Base-by-base conservation (phyloP, 2,888 invertebrate species). In the Cylindroiulus punctatus region DNA sequence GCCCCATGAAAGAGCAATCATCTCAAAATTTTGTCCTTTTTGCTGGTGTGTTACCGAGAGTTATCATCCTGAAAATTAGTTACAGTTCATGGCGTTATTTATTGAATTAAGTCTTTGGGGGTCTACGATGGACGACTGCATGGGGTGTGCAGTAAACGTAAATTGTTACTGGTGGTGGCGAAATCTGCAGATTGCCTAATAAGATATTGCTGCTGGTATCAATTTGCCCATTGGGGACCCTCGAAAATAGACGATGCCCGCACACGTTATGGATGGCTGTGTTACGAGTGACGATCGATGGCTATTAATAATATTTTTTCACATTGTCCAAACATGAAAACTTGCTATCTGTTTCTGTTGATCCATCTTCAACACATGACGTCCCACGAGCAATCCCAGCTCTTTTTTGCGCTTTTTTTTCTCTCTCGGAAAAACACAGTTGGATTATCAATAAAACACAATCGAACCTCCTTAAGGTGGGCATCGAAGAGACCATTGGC, bases 291-390 rank as follows among this genome's bases (percentile, higher is more conserved):
- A 57, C 57, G 57, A 57, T 57, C 57, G 57, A 57, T 57, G n/a
- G 57, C 57, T 57, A 57, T 57, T 57, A 57, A 57, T 57, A 57
- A 57, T 57, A 57, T 19, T 57, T 57, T 57, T 57, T 52, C 12
- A 57, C 57, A 57, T 57, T 57, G 57, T 57, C 57, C 57, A 57
- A 57, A 57, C 57, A 57, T n/a, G 57, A 57, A 57, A 57, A 57
- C 57, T 57, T 57, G 57, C 57, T 57, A 57, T 57, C 57, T 57
- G 57, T 57, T 57, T 57, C 57, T 57, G 57, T 57, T 57, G n/a
- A 57, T 57, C 57, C 57, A 57, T 57, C 57, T 57, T 57, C 57
- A 57, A 57, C 57, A 57, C 57, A 57, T 57, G 57, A 57, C 57
- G 57, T 57, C 57, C 57, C 57, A 57, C n/a, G 57, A 57, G 57